Percentiles rank a stretch among this genome's conserved stretches.
Evolutionary conservation across 2,888 invertebrate species (phyloP).

Genomic region (Laspeyria flexula): DNA sequence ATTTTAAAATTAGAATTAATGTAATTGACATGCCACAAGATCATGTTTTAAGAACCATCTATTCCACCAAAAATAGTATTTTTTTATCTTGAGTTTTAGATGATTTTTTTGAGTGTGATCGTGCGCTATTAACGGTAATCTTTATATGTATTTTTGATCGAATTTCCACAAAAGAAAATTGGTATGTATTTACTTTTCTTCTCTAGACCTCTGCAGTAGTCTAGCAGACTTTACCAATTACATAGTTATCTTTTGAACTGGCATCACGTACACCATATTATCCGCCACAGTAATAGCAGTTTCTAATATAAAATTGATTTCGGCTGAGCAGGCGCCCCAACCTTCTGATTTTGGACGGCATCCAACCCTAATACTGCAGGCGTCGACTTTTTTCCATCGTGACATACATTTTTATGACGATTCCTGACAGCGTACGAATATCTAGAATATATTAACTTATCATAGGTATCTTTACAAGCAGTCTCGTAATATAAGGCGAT

Average conservation of each 20-base stretch:
- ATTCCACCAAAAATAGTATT: too few species aligned
- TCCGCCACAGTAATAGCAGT: constrained; percentile 37
- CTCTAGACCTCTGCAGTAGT: not conserved
- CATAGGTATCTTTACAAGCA: constrained; percentile 7
- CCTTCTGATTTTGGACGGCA: constrained; percentile 50
- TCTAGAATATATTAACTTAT: constrained; percentile 37
- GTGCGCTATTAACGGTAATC: too few species aligned
- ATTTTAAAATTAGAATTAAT: too few species aligned
- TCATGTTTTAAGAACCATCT: too few species aligned
- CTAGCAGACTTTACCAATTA: constrained; percentile 14
- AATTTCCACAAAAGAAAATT: too few species aligned
- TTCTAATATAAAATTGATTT: constrained; percentile 60
- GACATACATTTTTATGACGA: constrained; percentile 51
- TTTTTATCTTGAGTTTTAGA: too few species aligned
- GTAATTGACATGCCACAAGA: too few species aligned
- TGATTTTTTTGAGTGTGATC: too few species aligned
- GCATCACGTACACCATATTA: constrained; percentile 45
- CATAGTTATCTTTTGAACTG: constrained; percentile 9
- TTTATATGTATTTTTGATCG: too few species aligned
- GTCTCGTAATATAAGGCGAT: constrained; percentile 3
- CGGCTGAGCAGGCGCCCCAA: constrained; percentile 48
- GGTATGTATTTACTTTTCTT: too few species aligned
- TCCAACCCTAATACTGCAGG: constrained; percentile 53
- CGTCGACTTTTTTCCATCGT: constrained; percentile 44
- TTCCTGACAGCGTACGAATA: constrained; percentile 33